Percentiles rank a stretch among this genome's conserved stretches.
Evolutionary conservation across 2,888 invertebrate species (phyloP).

Genomic region (Conomelus anceps): DNA sequence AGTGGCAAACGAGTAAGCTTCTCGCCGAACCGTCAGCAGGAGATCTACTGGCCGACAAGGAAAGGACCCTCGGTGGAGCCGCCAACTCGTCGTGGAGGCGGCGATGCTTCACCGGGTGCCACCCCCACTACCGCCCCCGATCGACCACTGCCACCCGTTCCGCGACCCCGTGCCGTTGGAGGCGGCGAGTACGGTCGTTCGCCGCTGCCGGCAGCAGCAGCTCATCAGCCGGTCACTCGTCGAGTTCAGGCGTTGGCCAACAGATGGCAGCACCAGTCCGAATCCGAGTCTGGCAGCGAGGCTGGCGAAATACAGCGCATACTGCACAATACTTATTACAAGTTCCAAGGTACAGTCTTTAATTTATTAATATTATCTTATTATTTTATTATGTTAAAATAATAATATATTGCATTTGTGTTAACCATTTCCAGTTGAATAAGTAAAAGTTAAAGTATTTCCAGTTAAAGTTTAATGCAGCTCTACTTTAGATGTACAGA

Average conservation of each 20-base stretch:
- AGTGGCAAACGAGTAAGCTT: conserved; percentile 33
- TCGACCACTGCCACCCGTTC: conserved; percentile 31
- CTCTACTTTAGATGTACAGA: too few species aligned
- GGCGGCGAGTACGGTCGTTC: conserved; percentile 26
- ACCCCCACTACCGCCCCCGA: conserved; percentile 24
- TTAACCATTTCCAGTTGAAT: too few species aligned
- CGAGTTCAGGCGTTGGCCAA: conserved; percentile 16
- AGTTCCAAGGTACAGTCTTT: conserved; percentile 24
- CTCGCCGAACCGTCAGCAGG: conserved; percentile 26
- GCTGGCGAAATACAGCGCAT: conserved; percentile 64
- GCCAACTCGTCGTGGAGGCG: conserved; percentile 29
- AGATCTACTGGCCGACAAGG: conserved; percentile 33
- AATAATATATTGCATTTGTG: background rate
- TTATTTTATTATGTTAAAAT: background rate
- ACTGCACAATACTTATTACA: conserved; percentile 39
- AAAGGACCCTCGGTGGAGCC: conserved; percentile 33
- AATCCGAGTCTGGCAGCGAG: conserved; percentile 66
- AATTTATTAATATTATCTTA: background rate
- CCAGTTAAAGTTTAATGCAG: too few species aligned
- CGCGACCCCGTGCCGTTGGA: conserved; percentile 22
- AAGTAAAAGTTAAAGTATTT: too few species aligned
- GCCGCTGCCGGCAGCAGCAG: background rate
- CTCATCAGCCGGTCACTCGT: conserved; percentile 17
- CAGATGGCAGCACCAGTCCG: conserved; percentile 38
- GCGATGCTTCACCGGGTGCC: conserved; percentile 16